Percentiles rank a stretch among this genome's conserved stretches.
These are phyloP conservation scores for Eumerus sabulonum DNA, from an alignment of 2,888 invertebrate species.

Conservation along the genomic window DNA sequence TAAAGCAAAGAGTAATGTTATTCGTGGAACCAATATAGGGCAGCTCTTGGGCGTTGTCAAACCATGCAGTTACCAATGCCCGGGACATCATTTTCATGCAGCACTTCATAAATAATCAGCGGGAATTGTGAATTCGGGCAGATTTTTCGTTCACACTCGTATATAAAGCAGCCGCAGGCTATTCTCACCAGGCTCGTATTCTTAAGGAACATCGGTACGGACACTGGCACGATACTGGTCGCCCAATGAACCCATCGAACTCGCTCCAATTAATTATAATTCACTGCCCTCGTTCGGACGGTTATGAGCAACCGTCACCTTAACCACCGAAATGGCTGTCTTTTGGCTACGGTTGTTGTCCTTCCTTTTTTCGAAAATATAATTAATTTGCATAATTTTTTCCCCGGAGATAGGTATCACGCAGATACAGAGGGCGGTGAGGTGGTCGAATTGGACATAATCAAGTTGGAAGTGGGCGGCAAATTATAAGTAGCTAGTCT, in stretches of 20 bases:
- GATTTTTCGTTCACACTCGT: constrained; percentile 35
- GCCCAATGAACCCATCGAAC: constrained; percentile 66
- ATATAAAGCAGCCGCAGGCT: too few species aligned
- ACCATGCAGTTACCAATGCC: constrained; percentile 33
- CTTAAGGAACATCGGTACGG: too few species aligned
- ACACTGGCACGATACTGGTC: too few species aligned
- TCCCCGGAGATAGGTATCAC: constrained; percentile 32
- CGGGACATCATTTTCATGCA: constrained; percentile 41
- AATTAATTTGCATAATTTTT: constrained; percentile 67
- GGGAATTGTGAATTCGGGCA: constrained; percentile 62
- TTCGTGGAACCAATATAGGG: background rate
- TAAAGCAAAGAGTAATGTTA: constrained; percentile 1
- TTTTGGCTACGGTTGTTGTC: constrained; percentile 26
- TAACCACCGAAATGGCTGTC: background rate
- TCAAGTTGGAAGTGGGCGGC: constrained; percentile 61
- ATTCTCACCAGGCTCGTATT: too few species aligned
- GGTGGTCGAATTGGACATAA: constrained; percentile 44
- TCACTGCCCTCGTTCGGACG: constrained; percentile 49
- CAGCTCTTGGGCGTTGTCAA: constrained; percentile 13
- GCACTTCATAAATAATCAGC: constrained; percentile 65
- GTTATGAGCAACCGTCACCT: background rate
- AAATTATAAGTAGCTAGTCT: constrained; percentile 62
- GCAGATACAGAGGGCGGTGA: constrained; percentile 9
- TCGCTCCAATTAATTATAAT: constrained; percentile 65
- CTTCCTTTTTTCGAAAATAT: constrained; percentile 62